A percentile compares a stretch with the other conserved stretches of the same genome.
Conservation (phyloP, 2,888 invertebrate species). For the Drosophila suboccidentalis region DNA sequence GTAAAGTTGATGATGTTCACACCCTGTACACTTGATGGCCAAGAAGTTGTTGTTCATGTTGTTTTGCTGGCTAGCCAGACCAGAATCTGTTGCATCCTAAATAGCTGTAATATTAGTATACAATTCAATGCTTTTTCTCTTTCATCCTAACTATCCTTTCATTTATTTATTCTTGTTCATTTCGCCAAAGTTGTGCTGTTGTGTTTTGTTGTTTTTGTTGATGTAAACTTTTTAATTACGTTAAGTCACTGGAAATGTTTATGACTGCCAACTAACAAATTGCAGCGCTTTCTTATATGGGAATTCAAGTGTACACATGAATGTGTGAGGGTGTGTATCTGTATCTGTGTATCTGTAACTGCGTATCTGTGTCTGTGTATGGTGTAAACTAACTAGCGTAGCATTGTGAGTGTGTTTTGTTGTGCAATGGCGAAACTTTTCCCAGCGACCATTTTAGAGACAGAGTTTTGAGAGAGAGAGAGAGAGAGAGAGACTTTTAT, state of each 20-base stretch:
- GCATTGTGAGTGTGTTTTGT: slow-evolving; percentile 14
- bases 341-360: slow-evolving; percentile 3
- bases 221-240: slow-evolving; percentile 72
- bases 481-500: slow-evolving; percentile 21
- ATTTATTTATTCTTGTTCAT: slow-evolving; percentile 11
- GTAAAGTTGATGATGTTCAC: slow-evolving; percentile 9
- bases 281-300: slow-evolving; percentile 34
- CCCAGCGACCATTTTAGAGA: slow-evolving; percentile 29
- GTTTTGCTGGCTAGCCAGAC: slow-evolving; percentile 1
- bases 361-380: slow-evolving; percentile 7
- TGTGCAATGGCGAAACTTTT: slow-evolving; percentile 44
- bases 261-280: slow-evolving; percentile 51
- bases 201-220: slow-evolving; percentile 35
- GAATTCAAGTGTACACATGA: slow-evolving; percentile 1
- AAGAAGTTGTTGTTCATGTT: not conserved
- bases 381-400: slow-evolving; percentile 17
- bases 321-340: slow-evolving; percentile 6
- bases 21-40: slow-evolving; percentile 2
- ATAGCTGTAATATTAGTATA: slow-evolving; percentile 12
- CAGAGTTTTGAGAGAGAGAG: slow-evolving; percentile 18
- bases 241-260: slow-evolving; percentile 57
- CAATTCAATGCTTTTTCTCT: not conserved
- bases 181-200: slow-evolving; percentile 29
- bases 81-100: slow-evolving; percentile 46
- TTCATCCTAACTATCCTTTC: slow-evolving; percentile 1